Base-by-base conservation (phyloP, 2,113 vertebrate genomes). In the Phylloscopus trochiloides region DNA sequence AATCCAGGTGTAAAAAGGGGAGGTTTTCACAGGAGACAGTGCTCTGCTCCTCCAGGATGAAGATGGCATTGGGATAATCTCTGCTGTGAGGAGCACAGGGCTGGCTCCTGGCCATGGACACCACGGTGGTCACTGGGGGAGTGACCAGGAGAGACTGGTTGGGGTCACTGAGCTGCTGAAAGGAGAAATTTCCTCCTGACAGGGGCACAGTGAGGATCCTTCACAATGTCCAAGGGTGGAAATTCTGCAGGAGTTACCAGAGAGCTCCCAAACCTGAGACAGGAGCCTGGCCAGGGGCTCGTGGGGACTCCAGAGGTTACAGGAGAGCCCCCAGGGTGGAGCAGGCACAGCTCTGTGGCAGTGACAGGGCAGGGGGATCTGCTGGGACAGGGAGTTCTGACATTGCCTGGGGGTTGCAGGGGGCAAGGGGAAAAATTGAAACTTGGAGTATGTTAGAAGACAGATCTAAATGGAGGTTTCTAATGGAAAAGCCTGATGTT, bases 101-200 rank as follows among this genome's bases (percentile, higher is more conserved):
- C 19, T 40, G 48, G 26, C 12, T 80, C 58, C 8, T 12, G 54
- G n/a, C 50, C 34, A 10, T 1, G 22, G 22, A 5, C 45, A 36
- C 13, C 2, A 3, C 25, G 8, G 1, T 29, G 40, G 40, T 8
- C 48, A n/a, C 32, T 0, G 0, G 14, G 8, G 14, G 3, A 76
- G 54, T 5, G 72, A 5, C 17, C 62, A 15, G 26, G 17, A 3
- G 26, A 31, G 20, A 14, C 57, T 1, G 17, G 6, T 6, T 6
- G 31, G 40, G 55, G 29, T 28, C 57, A 7, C 7, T 15, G 68
- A 54, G 2, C 54, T 7, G n/a, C 54, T 34, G 14, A 10, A 10
- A 75, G 47, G 40, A 29, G 38, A 38, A 25, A n/a, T 24, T 38
- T 19, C 31, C 42, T 21, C 28, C 19, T 82, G 79, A 3, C 29